A percentile compares a stretch with the other conserved stretches of the same genome.
Evolutionary conservation across 2,113 vertebrate species (phyloP).

Genomic region (Albula goreensis): DNA sequence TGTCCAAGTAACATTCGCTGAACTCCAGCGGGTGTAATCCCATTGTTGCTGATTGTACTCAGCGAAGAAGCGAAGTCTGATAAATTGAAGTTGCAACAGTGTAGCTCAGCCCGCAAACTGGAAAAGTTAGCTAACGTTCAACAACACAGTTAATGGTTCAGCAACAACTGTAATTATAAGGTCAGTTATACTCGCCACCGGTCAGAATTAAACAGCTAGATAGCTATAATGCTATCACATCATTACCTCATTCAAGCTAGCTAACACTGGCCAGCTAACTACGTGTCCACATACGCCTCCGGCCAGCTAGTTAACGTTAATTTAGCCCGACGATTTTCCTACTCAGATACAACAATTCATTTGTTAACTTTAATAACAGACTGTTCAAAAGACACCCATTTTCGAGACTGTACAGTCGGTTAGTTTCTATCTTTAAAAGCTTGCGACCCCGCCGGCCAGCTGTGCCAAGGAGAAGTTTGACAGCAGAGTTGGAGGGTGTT

Average conservation of each 20-base stretch:
- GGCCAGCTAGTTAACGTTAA: background rate
- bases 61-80: background rate
- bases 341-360: background rate
- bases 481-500: background rate
- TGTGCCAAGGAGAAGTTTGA: background rate
- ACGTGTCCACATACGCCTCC: background rate
- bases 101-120: background rate
- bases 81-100: background rate
- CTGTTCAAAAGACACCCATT: background rate
- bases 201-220: background rate
- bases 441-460: background rate
- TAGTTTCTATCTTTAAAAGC: background rate
- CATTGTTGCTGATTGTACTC: conserved; percentile 70
- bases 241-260: background rate
- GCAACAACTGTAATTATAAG: background rate
- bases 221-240: background rate
- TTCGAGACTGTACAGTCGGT: background rate
- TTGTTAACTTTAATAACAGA: background rate
- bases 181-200: background rate
- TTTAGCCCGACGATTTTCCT: background rate
- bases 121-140: background rate
- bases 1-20: conserved; percentile 96
- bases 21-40: conserved; percentile 95
- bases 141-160: background rate
- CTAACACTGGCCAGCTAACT: background rate